Percentiles rank a stretch among this genome's conserved stretches.
Evolutionary conservation across 2,888 invertebrate genomes (phyloP).

Genomic region (Flexamia atlantica): DNA sequence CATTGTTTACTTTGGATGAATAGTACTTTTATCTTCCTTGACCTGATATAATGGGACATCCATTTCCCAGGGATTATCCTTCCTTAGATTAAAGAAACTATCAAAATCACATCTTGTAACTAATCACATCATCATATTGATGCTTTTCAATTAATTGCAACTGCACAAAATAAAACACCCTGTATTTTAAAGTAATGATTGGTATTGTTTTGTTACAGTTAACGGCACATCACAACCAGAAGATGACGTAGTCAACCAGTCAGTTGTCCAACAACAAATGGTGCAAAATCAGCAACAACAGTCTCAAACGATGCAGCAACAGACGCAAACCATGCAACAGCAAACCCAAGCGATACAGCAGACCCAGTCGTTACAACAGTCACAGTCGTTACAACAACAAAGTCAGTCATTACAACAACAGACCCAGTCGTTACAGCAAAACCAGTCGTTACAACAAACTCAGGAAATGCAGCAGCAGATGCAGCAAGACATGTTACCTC

Average conservation of each 20-base stretch:
- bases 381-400: slow-evolving; percentile 1
- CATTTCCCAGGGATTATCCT: too few species aligned
- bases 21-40: too few species aligned
- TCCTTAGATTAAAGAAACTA: too few species aligned
- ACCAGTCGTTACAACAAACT: slow-evolving; percentile 37
- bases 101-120: too few species aligned
- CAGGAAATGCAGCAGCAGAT: slow-evolving; percentile 38
- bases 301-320: slow-evolving; percentile 74
- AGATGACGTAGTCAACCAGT: slow-evolving; percentile 54
- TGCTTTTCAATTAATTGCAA: too few species aligned
- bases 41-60: too few species aligned
- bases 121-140: too few species aligned
- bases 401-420: slow-evolving; percentile 33
- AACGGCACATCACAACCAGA: slow-evolving; percentile 72
- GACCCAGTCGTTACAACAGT: not conserved
- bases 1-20: too few species aligned
- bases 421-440: not conserved
- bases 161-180: too few species aligned
- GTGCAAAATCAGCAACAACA: slow-evolving; percentile 76
- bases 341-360: slow-evolving; percentile 6
- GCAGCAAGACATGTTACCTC: slow-evolving; percentile 34
- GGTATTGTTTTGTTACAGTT: slow-evolving; percentile 52
- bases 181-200: too few species aligned
- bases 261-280: slow-evolving; percentile 75
- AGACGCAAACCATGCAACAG: slow-evolving; percentile 69